Evolutionary conservation across 2,888 invertebrate genomes (phyloP), one percentile per base, ranked within the genome.

Genomic region (Selenia dentaria): DNA sequence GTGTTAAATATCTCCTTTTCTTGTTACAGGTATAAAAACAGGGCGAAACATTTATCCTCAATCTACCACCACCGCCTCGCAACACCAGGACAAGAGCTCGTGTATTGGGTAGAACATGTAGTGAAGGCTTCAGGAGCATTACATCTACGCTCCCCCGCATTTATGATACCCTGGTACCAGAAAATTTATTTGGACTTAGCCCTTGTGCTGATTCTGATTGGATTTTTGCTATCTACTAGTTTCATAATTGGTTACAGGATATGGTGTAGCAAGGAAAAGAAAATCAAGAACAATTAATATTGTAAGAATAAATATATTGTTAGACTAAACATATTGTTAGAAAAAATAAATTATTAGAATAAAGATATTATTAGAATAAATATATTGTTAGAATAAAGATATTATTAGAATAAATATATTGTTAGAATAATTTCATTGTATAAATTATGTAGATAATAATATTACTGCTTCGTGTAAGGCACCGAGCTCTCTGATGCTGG

Each of bases 71-170:
- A 77, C 26, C 90, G 94, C 0, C 92, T 91, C 0, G 74, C 92
- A 50, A 74, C 89, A 2, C 92, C 94, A 0, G 77, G 93, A 14
- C 91, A 92, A 12, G 92, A 92, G 4, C 90, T 95, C 6, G 79
- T 93, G 5, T 92, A 93, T 81, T 95, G 94, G 94, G 91, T 93
- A 13, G 94, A 95, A 66, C 92, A 94, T 65, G 92, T 94, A 0
- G 92, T 91, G 0, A 79, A 88, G 14, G 92, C 93, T 0, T 76
- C 82, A 3, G 94, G 94, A 0, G 93, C 92, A 0, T 85, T 81
- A 0, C 89, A 94, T 63, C 67, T 92, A 0, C 71, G 72, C 16
- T 83, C 84, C 0, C 67, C 74, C 0, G 79, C 78, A 0, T 35
- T 80, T 1, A 27, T 66, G 12, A 53, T 80, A 1, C 70, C 77